Conservation (phyloP, 2,888 invertebrate genomes). For the Andrena camellia region DNA sequence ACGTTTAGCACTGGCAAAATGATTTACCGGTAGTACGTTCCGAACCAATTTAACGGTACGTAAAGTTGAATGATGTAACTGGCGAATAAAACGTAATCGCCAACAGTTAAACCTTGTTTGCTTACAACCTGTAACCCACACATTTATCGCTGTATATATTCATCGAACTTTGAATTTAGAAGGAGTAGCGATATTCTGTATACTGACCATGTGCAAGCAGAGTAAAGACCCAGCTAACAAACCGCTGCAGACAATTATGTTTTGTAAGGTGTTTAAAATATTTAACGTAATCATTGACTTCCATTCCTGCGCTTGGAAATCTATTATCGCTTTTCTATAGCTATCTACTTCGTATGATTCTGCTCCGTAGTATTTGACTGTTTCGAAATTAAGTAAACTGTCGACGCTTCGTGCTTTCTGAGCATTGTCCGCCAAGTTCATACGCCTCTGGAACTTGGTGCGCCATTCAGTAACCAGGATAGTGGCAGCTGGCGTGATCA, state of each 20-base stretch:
- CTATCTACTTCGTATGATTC: conserved; percentile 96
- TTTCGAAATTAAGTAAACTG: conserved; percentile 98
- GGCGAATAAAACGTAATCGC: conserved; percentile 98
- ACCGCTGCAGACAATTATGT: conserved; percentile 94
- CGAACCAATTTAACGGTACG: conserved; percentile 98
- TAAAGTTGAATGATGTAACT: conserved; percentile 98
- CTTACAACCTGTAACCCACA: conserved; percentile 85
- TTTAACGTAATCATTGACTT: conserved; percentile 94
- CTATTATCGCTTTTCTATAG: conserved; percentile 93
- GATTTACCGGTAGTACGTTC: conserved; percentile 96
- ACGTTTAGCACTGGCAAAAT: neutral
- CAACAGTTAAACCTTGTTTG: conserved; percentile 91
- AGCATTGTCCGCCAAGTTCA: conserved; percentile 98
- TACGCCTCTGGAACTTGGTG: conserved; percentile 96
- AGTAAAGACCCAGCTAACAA: conserved; percentile 94
- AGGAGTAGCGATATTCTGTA: neutral
- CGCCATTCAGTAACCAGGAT: conserved; percentile 98
- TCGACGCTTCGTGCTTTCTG: conserved; percentile 97
- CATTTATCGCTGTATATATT: conserved; percentile 1
- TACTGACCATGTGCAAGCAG: conserved; percentile 92
- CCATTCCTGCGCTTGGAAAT: conserved; percentile 97
- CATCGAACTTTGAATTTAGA: neutral
- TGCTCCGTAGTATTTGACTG: conserved; percentile 98
- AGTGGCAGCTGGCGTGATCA: conserved; percentile 89
- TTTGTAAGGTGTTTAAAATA: conserved; percentile 96